Base-by-base conservation (phyloP, 2,113 vertebrate genomes). In the Micronisus gabar region DNA sequence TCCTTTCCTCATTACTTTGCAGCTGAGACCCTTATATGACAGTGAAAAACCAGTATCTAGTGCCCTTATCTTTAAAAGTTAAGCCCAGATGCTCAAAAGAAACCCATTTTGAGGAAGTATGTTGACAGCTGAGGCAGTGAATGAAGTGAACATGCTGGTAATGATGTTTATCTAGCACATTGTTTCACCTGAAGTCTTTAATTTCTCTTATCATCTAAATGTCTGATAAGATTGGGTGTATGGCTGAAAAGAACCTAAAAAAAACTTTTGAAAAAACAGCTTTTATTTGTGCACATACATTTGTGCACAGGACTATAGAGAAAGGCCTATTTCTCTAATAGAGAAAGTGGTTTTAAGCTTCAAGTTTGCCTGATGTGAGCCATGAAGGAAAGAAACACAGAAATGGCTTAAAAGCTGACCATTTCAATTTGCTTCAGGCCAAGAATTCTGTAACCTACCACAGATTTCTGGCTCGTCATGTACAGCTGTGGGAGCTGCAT, bases 401-500 rank as follows among this genome's bases (percentile, higher is more conserved):
- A 78, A 59, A 72, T 30, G 22, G 27, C 11, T 71, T 50, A 75
- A 41, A 72, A 32, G 32, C 22, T 91, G 75, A 82, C 27, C 8
- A 18, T 40, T 79, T 18, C 6, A 18, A 13, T 22, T 19, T 41
- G 6, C 20, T 45, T 80, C 30, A 27, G 65, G 50, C 22, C 32
- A 61, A 41, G 15, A 13, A n/a, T 29, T 56, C 59, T 29, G n/a
- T 36, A 73, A 95, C 98, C 47, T 96, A 98, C 98, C 98, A 98
- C 92, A 90, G 98, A 98, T 62, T 93, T 97, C 89, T 98, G 98
- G 34, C 96, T 97, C 19, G 80, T 95, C 45, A 43, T 79, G 75
- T 99, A 99, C 47, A 99, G 98, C 41, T 98, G 98, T 18, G 98
- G 98, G 25, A 98, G 70, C 52, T 93, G 91, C 90, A 98, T 48